phyloP scores from a whole-genome alignment of 2,888 invertebrate species.

The Andrena hattorfiana region DNA sequence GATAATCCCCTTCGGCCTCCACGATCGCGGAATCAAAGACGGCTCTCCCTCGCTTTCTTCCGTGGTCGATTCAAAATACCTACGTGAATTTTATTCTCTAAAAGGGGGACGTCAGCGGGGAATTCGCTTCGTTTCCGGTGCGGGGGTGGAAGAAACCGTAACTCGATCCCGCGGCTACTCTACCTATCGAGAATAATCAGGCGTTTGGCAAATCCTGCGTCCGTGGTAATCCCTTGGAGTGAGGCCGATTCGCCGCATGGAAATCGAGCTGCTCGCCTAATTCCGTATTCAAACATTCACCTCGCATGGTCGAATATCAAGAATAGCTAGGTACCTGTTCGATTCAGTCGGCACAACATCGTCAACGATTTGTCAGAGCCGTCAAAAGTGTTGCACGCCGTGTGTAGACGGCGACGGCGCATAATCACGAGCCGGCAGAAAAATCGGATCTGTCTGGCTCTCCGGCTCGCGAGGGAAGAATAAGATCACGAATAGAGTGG shows the following conservation, averaged over 20 bases:
- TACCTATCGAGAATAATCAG: constrained; percentile 31
- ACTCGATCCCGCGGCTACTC: constrained; percentile 31
- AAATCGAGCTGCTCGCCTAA: constrained; percentile 15
- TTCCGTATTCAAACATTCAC: constrained; percentile 42
- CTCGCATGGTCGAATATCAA: constrained; percentile 47
- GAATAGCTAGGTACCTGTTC: constrained; percentile 53
- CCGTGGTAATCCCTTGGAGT: constrained; percentile 38
- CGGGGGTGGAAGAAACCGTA: constrained; percentile 23
- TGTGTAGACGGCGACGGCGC: background rate
- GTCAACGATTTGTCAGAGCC: constrained; percentile 36
- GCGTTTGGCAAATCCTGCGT: constrained; percentile 2
- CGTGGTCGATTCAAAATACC: background rate
- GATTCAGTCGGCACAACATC: constrained; percentile 12
- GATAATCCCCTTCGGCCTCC: too few relatives aligned
- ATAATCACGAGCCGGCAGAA: background rate
- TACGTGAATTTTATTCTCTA: background rate
- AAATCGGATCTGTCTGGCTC: background rate
- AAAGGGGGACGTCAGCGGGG: too few relatives aligned
- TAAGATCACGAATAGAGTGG: background rate
- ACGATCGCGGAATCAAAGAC: background rate
- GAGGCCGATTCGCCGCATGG: constrained; percentile 17
- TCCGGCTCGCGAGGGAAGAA: background rate
- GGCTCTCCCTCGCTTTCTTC: background rate
- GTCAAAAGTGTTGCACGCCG: constrained; percentile 4
- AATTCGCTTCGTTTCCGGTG: constrained; percentile 26